Evolutionary conservation across 2,797 vertebrate genomes (phyloP), one percentile per base, ranked within the genome.

Genomic region (Sebastes oblongus): DNA sequence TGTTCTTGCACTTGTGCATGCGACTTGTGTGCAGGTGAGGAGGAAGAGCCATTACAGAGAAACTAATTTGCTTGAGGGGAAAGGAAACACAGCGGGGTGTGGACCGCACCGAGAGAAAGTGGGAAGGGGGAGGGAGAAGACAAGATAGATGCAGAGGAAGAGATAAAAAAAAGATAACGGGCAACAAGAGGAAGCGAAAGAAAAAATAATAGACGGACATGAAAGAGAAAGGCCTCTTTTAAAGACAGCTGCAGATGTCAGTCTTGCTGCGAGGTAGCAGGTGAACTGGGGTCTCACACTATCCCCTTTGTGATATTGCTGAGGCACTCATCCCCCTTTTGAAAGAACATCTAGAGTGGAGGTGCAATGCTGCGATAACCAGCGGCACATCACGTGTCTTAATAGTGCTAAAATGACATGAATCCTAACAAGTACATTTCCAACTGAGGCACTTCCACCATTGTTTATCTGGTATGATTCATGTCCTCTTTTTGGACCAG

Each of bases 231-330:
- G 11, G 71, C 11, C 1, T 72, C n/a, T 77, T 85, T 84, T 32
- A 75, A 81, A 75, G 71, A 66, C 46, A 65, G 67, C 70, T 66
- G 22, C 56, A 13, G 79, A 78, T 71, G 75, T 85, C 46, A 29
- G 50, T 36, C 67, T 72, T 27, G 66, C 54, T 79, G 78, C 14
- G 82, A 86, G 83, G 85, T 81, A 87, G 88, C 82, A 89, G 85
- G 86, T 89, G 87, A 83, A 77, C 65, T 55, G 3, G 10, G 11
- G 34, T 29, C 2, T 85, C 55, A 82, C 39, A 18, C 59, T 22
- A 50, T 73, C 16, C 25, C n/a, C 27, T 75, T 82, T 89, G 75
- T 86, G 66, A 75, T 78, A 56, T 60, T 85, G 58, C 60, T 66
- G 72, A 82, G 77, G 65, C 78, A 79, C 78, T 88, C 64, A 50